Conservation (phyloP, 2,797 vertebrate genomes). For the Myoxocephalus aenaeus region DNA sequence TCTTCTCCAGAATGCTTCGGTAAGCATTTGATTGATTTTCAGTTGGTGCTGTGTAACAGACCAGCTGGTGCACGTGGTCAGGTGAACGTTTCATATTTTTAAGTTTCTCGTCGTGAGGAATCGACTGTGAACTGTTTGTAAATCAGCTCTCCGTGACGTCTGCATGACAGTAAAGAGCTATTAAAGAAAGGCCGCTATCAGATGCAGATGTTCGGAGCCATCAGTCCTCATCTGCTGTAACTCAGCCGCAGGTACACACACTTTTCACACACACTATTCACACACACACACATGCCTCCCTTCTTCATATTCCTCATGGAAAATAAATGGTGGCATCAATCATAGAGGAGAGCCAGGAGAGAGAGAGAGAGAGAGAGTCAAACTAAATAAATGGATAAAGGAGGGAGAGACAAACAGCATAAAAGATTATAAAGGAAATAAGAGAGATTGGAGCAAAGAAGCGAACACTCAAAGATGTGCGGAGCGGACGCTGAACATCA, state of each 20-base stretch:
- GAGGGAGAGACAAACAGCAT: conserved; percentile 18
- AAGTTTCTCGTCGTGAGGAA: background rate
- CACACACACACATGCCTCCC: background rate
- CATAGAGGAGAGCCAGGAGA: conserved; percentile 41
- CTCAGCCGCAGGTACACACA: conserved; percentile 31
- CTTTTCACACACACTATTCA: conserved; percentile 7
- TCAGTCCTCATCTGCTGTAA: conserved; percentile 29
- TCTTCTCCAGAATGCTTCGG: background rate
- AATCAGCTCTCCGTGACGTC: conserved; percentile 20
- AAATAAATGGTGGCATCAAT: conserved; percentile 77
- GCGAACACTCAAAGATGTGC: conserved; percentile 30
- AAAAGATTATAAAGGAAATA: conserved; percentile 23
- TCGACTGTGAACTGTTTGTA: conserved; percentile 1
- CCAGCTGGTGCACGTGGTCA: background rate
- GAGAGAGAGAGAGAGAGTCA: conserved; percentile 10
- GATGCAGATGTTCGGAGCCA: conserved; percentile 51
- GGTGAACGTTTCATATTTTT: background rate
- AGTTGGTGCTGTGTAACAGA: too few species aligned
- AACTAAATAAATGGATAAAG: background rate
- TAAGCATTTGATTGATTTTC: background rate
- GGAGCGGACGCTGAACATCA: conserved; percentile 44
- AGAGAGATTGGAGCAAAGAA: conserved; percentile 20
- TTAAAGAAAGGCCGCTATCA: conserved; percentile 41
- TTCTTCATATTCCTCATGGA: conserved; percentile 64
- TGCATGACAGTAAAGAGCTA: conserved; percentile 53